These are phyloP conservation scores for Helarctos malayanus DNA, from an alignment of 2,797 vertebrate species.

Conservation along the genomic window DNA sequence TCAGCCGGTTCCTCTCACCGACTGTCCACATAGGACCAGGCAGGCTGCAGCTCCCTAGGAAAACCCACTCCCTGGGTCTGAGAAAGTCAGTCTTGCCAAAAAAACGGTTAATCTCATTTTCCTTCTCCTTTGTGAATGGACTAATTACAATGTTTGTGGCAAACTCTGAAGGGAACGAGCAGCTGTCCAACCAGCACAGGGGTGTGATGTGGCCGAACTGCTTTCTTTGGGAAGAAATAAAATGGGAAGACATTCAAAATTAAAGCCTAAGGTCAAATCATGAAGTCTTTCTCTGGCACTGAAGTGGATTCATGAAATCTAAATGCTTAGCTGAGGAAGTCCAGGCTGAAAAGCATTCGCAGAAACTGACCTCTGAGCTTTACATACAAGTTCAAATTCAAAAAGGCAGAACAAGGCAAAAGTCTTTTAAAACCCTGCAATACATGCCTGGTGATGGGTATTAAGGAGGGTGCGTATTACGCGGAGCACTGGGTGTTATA, in stretches of 20 bases:
- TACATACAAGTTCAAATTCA: slow-evolving; percentile 34
- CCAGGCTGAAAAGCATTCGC: background rate
- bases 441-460: background rate
- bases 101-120: background rate
- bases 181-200: background rate
- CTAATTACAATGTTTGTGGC: background rate
- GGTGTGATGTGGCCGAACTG: background rate
- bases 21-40: background rate
- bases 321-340: slow-evolving; percentile 18
- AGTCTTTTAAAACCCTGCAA: slow-evolving; percentile 63
- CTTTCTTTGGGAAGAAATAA: background rate
- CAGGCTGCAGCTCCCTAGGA: background rate
- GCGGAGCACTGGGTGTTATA: too few species aligned
- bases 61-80: background rate
- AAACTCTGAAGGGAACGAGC: background rate
- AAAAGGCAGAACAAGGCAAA: background rate
- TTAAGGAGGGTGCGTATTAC: too few species aligned
- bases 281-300: background rate
- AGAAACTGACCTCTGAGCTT: background rate
- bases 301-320: background rate
- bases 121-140: background rate
- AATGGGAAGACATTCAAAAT: background rate
- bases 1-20: background rate
- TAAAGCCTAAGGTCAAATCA: background rate
- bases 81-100: background rate